Evolutionary conservation across 1,140 invertebrate genomes (phyloP), one percentile per base, ranked within the genome.

Genomic region (Drosophila kikkawai): DNA sequence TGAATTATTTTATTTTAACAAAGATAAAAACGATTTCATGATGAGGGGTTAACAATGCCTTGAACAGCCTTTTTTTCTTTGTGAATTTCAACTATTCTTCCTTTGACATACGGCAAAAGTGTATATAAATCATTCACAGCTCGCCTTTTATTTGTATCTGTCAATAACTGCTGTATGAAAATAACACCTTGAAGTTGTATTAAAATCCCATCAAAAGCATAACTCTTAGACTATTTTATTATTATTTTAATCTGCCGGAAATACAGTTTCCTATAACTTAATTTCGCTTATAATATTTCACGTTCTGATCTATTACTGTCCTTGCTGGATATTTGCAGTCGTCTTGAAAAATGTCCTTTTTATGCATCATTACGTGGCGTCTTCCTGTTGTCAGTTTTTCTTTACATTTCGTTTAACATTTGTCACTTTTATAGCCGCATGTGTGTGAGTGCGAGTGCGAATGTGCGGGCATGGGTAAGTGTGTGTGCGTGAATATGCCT

Each of bases 401-500:
- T 84, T 88, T 90, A 81, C 84, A 90, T 88, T 90, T 88, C 84
- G 85, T 88, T 88, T 90, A 88, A 88, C 84, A 88, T 88, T 88
- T 88, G 85, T 88, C 84, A 90, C 84, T 88, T 88, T 88, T 88
- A 88, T 90, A 88, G 84, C 80, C 63, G 77, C 67, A 80, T 83
- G 65, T 82, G 71, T 67, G 48, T 47, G 55, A 51, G 41, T 63
- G 64, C 55, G 13, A 13, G 26, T 26, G 26, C 4, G 42, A 59
- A 26, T 45, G 39, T 66, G 55, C 37, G 41, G 26, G 19, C 48
- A 12, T 45, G 41, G 41, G 55, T 56, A 60, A 34, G 34, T 51
- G 48, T 65, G 34, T 73, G 51, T 36, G 44, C 55, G 55, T 19
- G 58, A 58, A 78, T 74, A 77, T 87, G 84, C 84, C 84, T 75